Base-by-base conservation (phyloP, 2,888 invertebrate species). In the Hirtodrosophila alboralis region DNA sequence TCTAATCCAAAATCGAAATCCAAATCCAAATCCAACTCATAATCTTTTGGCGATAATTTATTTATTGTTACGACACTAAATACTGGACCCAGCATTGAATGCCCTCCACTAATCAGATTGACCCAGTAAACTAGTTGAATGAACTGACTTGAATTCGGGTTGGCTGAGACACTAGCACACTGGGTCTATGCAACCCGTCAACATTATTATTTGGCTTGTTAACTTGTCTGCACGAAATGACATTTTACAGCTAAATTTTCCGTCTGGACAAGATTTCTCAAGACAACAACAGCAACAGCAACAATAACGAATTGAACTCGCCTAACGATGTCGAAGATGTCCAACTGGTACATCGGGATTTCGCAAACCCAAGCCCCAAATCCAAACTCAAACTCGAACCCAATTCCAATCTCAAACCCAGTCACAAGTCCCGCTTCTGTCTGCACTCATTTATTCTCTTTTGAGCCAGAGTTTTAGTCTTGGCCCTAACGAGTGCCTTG, bases 211-310 rank as follows among this genome's bases (percentile, higher is more conserved):
- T 79, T 86, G 84, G 74, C 84, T 84, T 83, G 84, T 84, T 85
- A 84, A 84, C 85, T 84, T 84, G 85, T 80, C 84, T 87, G 88
- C 88, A 88, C 88, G 88, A 88, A 88, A 88, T 88, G 88, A 88
- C 88, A 88, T 88, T 88, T 88, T 87, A 87, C 87, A 75, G 81
- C 86, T 73, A 78, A 83, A 78, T 85, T 78, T 84, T 72, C 78
- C 61, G 67, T 66, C 76, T 72, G 76, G 74, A 66, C 76, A 63
- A 78, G 78, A 86, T 84, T 84, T 83, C 83, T 71, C 84, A 84
- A 68, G 63, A 68, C 67, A 68, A 71, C 43, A 40, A 63, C 66
- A 56, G 34, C 44, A 48, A 45, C 43, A 26, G 18, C 30, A 37
- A 44, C 45, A 51, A 31, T 16, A 38, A 40, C 33, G 57, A 65